Percentiles rank a stretch among this genome's conserved stretches.
These are phyloP conservation scores for Pristionchus entomophagus DNA, from an alignment of 2,888 invertebrate species.

Conservation along the genomic window DNA sequence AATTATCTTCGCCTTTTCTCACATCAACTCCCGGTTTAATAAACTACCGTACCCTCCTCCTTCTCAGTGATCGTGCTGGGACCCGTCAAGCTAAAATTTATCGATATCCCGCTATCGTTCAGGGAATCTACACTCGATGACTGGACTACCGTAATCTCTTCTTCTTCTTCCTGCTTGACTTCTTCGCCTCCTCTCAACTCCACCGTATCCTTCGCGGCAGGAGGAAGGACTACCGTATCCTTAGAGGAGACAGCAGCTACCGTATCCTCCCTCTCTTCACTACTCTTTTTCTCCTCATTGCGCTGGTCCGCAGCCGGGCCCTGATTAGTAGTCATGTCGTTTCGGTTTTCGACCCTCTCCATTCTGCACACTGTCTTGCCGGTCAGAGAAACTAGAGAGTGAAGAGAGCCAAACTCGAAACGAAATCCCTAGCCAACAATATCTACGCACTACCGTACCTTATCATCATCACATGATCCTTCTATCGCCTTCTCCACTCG, in stretches of 20 bases:
- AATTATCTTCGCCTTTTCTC: too few relatives aligned
- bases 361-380: too few relatives aligned
- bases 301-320: too few relatives aligned
- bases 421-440: too few relatives aligned
- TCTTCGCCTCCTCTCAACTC: too few relatives aligned
- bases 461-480: not conserved
- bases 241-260: too few relatives aligned
- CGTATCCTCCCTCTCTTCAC: slow-evolving; percentile 20
- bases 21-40: too few relatives aligned
- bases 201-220: not conserved
- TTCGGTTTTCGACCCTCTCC: not conserved
- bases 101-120: slow-evolving; percentile 24
- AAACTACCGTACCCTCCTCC: not conserved
- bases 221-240: not conserved
- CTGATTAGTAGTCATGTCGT: too few relatives aligned
- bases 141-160: not conserved
- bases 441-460: not conserved
- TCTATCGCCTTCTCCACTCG: slow-evolving; percentile 12
- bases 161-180: too few relatives aligned
- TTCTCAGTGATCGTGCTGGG: not conserved
- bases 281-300: slow-evolving; percentile 5
- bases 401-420: too few relatives aligned
- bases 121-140: too few relatives aligned
- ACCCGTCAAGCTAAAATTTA: not conserved
- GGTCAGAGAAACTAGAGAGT: too few relatives aligned